Conservation (phyloP, 1,140 invertebrate species). For the Sweltsa coloradensis region DNA sequence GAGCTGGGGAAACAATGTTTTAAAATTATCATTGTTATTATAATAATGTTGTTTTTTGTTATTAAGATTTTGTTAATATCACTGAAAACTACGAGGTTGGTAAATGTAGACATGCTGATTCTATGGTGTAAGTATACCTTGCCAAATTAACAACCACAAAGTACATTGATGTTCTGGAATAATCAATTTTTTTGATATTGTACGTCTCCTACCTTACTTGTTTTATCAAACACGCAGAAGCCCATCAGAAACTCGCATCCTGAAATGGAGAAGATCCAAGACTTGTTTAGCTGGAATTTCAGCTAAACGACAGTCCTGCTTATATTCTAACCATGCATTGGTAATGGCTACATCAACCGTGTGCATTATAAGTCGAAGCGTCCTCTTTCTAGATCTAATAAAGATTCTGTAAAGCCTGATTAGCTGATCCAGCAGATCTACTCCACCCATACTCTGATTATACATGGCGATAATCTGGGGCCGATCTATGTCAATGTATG, state of each 20-base stretch:
- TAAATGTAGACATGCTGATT: no score
- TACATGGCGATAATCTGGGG: neutral
- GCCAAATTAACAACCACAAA: no score
- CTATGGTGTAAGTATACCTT: no score
- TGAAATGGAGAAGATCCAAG: conserved; percentile 12
- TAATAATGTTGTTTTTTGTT: no score
- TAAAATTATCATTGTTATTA: no score
- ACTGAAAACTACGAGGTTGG: no score
- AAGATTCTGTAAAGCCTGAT: conserved; percentile 11
- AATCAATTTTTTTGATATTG: no score
- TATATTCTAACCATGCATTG: conserved; percentile 15
- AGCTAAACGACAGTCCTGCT: neutral
- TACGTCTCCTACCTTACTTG: neutral
- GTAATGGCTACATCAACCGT: conserved; percentile 10
- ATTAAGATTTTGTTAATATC: no score
- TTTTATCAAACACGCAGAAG: neutral
- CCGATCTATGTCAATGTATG: neutral
- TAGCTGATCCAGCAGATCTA: neutral
- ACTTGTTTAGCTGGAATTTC: conserved; percentile 3
- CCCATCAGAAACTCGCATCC: neutral
- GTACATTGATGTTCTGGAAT: no score
- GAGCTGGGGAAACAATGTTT: no score
- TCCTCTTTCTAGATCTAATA: conserved; percentile 14
- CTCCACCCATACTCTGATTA: neutral
- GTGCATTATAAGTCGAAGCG: conserved; percentile 12